These are phyloP conservation scores for Tetramorium bicarinatum DNA, from an alignment of 2,888 invertebrate genomes.

Conservation along the genomic window DNA sequence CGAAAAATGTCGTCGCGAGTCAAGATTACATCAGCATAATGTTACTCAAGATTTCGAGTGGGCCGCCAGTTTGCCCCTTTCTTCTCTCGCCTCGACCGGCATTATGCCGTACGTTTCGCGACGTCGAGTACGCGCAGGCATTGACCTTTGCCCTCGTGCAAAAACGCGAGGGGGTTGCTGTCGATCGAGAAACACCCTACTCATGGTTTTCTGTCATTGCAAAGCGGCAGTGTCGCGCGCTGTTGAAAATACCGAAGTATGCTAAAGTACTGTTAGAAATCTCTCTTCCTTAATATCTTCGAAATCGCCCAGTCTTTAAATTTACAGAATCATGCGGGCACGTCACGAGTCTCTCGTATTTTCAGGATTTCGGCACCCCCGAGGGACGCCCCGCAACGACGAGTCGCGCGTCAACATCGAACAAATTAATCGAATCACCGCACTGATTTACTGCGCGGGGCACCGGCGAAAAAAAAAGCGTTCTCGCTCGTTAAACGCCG, in stretches of 20 bases:
- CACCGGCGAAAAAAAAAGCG: slow-evolving; percentile 31
- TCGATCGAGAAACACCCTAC: slow-evolving; percentile 6
- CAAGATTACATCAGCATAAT: slow-evolving; percentile 81
- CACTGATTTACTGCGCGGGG: slow-evolving; percentile 72
- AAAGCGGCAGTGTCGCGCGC: not conserved
- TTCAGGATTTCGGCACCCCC: not conserved
- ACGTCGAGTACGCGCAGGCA: slow-evolving; percentile 80
- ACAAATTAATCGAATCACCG: slow-evolving; percentile 77
- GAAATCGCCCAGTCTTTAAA: not conserved
- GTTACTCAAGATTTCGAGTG: slow-evolving; percentile 77
- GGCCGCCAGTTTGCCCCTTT: slow-evolving; percentile 66
- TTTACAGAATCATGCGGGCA: not conserved
- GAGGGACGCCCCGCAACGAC: slow-evolving; percentile 54
- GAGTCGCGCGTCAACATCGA: slow-evolving; percentile 69
- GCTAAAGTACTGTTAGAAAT: too few species aligned
- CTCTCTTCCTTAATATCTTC: too few species aligned
- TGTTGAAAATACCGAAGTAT: not conserved
- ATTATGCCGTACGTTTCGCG: slow-evolving; percentile 80
- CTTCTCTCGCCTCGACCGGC: slow-evolving; percentile 72
- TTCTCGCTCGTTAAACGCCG: slow-evolving; percentile 70
- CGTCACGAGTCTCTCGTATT: not conserved
- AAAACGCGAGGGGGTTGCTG: slow-evolving; percentile 71
- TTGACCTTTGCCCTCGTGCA: slow-evolving; percentile 79
- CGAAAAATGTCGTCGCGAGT: slow-evolving; percentile 81
- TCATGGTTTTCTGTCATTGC: not conserved